Conservation (phyloP, 1,140 invertebrate species). For the Drosophila arizonae region DNA sequence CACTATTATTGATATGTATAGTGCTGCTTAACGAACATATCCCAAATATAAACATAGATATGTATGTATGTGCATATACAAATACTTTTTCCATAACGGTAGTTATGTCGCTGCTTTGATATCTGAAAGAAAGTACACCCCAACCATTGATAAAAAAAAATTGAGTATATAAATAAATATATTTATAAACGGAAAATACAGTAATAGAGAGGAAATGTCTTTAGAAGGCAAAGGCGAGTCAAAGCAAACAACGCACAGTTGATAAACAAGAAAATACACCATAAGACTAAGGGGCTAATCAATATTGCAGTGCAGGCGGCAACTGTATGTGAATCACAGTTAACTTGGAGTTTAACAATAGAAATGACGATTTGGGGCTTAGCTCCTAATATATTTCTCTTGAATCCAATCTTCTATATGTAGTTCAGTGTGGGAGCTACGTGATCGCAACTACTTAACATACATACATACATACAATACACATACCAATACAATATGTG, state of each 20-base stretch:
- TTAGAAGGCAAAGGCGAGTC: slow-evolving; percentile 10
- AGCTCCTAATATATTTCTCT: slow-evolving; percentile 8
- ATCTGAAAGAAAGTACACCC: slow-evolving; percentile 9
- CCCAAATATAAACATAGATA: slow-evolving; percentile 20
- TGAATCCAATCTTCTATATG: slow-evolving; percentile 18
- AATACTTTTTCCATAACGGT: slow-evolving; percentile 35
- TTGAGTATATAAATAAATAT: neutral
- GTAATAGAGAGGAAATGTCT: slow-evolving; percentile 60
- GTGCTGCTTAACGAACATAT: slow-evolving; percentile 15
- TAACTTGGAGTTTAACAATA: slow-evolving; percentile 22
- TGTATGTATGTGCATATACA: neutral
- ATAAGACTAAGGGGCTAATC: slow-evolving; percentile 51
- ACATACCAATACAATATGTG: neutral
- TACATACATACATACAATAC: neutral
- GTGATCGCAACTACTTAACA: slow-evolving; percentile 18
- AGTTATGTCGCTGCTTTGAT: slow-evolving; percentile 20
- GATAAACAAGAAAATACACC: slow-evolving; percentile 39
- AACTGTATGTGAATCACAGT: slow-evolving; percentile 36
- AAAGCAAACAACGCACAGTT: slow-evolving; percentile 22
- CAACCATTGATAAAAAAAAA: slow-evolving; percentile 28
- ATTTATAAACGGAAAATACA: slow-evolving; percentile 28
- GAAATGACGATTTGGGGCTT: slow-evolving; percentile 33
- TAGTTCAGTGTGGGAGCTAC: slow-evolving; percentile 19
- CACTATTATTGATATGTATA: slow-evolving; percentile 34
- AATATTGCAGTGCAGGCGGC: slow-evolving; percentile 33